Conservation (phyloP, 2,888 invertebrate genomes). For the Tetranychus truncatus region DNA sequence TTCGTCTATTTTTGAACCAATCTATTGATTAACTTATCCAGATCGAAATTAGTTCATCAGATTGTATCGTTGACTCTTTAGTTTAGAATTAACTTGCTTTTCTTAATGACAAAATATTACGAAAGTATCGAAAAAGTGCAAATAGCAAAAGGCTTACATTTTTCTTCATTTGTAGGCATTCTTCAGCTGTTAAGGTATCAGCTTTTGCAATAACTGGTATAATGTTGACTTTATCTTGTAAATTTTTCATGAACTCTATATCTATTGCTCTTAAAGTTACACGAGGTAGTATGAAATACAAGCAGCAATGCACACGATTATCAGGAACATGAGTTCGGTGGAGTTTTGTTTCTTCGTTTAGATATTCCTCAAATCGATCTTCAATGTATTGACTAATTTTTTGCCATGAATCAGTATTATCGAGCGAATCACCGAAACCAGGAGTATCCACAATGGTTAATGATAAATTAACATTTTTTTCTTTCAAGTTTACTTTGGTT, state of each 20-base stretch:
- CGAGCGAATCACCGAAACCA: conserved; percentile 95
- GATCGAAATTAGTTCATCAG: too few relatives aligned
- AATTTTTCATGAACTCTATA: conserved; percentile 94
- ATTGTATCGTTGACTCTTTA: too few relatives aligned
- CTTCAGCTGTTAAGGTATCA: conserved; percentile 93
- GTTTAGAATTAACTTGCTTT: neutral
- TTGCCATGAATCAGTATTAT: conserved; percentile 98
- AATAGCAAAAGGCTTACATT: conserved; percentile 43
- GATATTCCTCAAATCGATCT: conserved; percentile 81
- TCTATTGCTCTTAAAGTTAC: conserved; percentile 83
- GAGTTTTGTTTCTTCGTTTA: conserved; percentile 89
- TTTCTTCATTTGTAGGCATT: conserved; percentile 86
- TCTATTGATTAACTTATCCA: too few relatives aligned
- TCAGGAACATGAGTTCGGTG: conserved; percentile 67
- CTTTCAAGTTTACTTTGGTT: conserved; percentile 77
- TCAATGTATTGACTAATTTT: conserved; percentile 95
- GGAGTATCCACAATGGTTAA: conserved; percentile 96
- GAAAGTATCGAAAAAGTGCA: too few relatives aligned
- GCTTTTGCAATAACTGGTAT: conserved; percentile 97
- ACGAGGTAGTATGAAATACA: conserved; percentile 94
- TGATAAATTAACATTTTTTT: conserved; percentile 89
- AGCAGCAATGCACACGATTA: conserved; percentile 86
- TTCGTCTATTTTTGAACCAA: too few relatives aligned
- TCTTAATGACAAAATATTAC: too few relatives aligned
- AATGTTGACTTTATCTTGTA: conserved; percentile 97